Percentiles rank a stretch among this genome's conserved stretches.
These are phyloP conservation scores for Galerucella pusilla DNA, from an alignment of 2,888 invertebrate species.

Conservation along the genomic window DNA sequence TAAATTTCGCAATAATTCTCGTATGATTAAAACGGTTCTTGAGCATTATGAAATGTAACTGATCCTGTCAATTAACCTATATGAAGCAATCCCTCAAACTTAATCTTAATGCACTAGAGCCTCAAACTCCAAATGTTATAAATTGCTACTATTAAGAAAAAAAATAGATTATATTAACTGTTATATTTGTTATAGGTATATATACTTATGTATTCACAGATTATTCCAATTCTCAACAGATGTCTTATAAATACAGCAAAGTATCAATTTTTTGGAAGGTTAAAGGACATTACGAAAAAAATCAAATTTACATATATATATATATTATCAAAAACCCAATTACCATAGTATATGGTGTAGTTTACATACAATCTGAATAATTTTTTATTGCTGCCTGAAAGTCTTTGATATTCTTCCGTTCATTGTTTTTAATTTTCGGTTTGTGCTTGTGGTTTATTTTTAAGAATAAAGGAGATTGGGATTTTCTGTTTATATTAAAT, in stretches of 20 bases:
- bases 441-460: neutral
- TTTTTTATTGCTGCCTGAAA: too few species aligned
- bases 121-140: too few species aligned
- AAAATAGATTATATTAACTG: neutral
- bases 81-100: too few species aligned
- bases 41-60: neutral
- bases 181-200: slow-evolving; percentile 3
- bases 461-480: neutral
- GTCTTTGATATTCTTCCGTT: too few species aligned
- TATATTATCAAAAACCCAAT: too few species aligned
- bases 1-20: too few species aligned
- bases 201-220: neutral
- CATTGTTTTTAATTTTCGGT: too few species aligned
- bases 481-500: neutral
- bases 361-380: too few species aligned
- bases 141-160: neutral
- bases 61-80: neutral
- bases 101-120: too few species aligned
- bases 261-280: neutral
- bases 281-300: neutral
- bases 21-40: too few species aligned
- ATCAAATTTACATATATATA: too few species aligned
- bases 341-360: too few species aligned
- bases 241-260: neutral
- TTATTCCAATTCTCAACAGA: neutral